phyloP scores from a whole-genome alignment of 2,797 vertebrate genomes.

The Siniperca undulata region DNA sequence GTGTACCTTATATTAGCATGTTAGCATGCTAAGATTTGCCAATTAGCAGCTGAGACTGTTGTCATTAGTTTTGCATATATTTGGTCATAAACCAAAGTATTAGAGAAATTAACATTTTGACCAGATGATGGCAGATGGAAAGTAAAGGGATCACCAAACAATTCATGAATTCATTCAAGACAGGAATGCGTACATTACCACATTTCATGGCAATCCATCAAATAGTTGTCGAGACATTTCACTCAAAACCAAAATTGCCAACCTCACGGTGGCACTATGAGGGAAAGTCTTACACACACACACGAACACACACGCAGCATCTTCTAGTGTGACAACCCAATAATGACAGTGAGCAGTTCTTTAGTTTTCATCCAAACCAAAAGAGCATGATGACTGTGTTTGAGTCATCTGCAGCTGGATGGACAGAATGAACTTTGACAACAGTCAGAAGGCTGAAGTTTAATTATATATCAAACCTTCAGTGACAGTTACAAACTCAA shows the following conservation, averaged over 20 bases:
- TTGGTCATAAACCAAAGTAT: no score
- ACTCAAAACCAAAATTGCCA: no score
- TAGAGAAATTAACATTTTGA: no score
- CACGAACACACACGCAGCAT: not conserved
- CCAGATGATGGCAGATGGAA: no score
- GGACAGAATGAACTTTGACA: constrained; percentile 6
- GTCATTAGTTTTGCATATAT: not conserved
- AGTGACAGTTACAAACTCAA: not conserved
- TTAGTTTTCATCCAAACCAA: constrained; percentile 38
- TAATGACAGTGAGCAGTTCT: constrained; percentile 30
- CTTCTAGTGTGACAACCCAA: constrained; percentile 19
- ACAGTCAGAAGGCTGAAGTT: not conserved
- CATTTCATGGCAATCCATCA: no score
- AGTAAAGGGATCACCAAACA: no score
- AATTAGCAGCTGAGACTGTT: not conserved
- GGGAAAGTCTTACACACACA: no score
- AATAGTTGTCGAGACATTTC: no score
- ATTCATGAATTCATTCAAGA: no score
- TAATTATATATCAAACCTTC: not conserved
- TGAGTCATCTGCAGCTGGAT: constrained; percentile 36
- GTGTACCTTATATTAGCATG: not conserved
- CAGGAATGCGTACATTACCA: no score
- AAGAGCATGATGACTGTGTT: constrained; percentile 31
- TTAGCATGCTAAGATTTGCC: not conserved
- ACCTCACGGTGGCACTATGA: no score